Conservation (phyloP, 2,113 vertebrate genomes). For the Thermophis baileyi region DNA sequence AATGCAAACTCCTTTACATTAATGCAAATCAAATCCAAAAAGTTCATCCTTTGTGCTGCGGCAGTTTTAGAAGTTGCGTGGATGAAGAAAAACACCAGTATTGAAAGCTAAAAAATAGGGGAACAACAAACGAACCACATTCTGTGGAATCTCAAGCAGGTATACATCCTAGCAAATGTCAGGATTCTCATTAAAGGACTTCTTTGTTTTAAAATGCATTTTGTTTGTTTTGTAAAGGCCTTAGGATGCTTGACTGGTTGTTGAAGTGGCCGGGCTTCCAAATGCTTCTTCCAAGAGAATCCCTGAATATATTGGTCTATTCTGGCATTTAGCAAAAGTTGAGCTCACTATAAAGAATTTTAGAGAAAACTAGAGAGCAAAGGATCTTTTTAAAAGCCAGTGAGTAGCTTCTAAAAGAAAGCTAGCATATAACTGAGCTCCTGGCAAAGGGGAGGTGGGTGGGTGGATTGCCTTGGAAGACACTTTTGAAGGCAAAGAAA, state of each 20-base stretch:
- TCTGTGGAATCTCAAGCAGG: neutral
- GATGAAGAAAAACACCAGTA: neutral
- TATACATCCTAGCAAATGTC: neutral
- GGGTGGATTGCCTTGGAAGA: neutral
- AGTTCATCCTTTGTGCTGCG: slow-evolving; percentile 10
- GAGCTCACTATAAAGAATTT: neutral
- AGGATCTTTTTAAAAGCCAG: neutral
- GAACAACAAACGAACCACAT: neutral
- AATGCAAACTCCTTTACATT: slow-evolving; percentile 32
- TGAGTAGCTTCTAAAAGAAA: neutral
- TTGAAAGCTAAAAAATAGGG: neutral
- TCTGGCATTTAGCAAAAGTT: neutral
- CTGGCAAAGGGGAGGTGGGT: neutral
- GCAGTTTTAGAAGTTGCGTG: neutral
- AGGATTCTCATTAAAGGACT: neutral
- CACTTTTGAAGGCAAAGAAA: neutral
- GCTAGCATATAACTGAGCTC: neutral
- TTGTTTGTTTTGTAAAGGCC: neutral
- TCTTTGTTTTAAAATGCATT: neutral
- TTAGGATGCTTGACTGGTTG: neutral
- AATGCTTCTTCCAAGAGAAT: neutral
- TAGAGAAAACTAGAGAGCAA: neutral
- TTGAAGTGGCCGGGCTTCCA: neutral
- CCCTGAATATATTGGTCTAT: neutral
- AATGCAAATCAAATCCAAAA: neutral